Evolutionary conservation across 2,113 vertebrate genomes (phyloP).

Genomic region (Acanthochromis polyacanthus): DNA sequence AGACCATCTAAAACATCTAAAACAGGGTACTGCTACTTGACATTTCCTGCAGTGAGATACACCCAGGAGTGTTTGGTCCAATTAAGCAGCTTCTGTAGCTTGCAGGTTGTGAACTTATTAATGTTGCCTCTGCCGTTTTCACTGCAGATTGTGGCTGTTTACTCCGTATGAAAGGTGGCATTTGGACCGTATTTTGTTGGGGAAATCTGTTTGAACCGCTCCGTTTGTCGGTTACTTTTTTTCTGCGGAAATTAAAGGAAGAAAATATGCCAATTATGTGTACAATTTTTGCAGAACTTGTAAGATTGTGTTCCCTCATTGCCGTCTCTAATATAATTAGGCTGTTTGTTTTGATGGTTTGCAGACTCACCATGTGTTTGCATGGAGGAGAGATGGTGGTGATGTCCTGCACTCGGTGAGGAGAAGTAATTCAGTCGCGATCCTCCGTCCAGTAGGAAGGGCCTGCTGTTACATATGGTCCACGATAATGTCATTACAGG

Average conservation of each 20-base stretch:
- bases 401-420: conserved; percentile 12
- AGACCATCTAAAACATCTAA: conserved; percentile 34
- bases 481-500: conserved; percentile 37
- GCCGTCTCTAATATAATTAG: neutral
- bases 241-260: neutral
- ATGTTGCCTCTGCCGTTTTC: conserved; percentile 26
- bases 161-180: neutral
- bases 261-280: neutral
- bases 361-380: conserved; percentile 17
- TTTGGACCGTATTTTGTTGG: conserved; percentile 5
- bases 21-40: conserved; percentile 39
- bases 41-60: conserved; percentile 38
- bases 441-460: neutral
- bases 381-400: neutral
- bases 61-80: conserved; percentile 53
- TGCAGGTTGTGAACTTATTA: conserved; percentile 29
- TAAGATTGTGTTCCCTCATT: neutral
- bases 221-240: neutral
- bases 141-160: conserved; percentile 11
- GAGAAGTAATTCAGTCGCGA: conserved; percentile 7
- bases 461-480: conserved; percentile 19
- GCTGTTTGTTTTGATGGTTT: conserved; percentile 27
- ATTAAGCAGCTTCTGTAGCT: conserved; percentile 55
- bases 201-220: neutral
- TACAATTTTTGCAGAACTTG: neutral